Conservation (phyloP, 2,797 vertebrate genomes). For the Danio choprae region DNA sequence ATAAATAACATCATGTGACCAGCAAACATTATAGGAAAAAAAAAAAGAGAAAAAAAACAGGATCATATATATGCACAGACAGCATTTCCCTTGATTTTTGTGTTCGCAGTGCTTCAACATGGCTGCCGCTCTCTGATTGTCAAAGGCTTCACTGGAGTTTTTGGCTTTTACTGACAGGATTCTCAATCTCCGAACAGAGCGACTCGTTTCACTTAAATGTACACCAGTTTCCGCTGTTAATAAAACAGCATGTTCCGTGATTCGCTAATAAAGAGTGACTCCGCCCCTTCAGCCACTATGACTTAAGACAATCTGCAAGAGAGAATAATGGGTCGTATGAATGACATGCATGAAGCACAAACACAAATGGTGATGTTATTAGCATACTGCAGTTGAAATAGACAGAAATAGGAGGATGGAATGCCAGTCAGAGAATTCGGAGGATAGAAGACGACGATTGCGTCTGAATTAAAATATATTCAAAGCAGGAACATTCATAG, state of each 20-base stretch:
- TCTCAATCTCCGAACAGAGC: slow-evolving; percentile 62
- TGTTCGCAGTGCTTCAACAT: slow-evolving; percentile 66
- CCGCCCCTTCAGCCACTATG: slow-evolving; percentile 90
- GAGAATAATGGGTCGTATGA: slow-evolving; percentile 86
- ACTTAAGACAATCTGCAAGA: slow-evolving; percentile 96
- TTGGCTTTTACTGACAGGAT: slow-evolving; percentile 54
- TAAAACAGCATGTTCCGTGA: slow-evolving; percentile 70
- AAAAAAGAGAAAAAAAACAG: slow-evolving; percentile 46
- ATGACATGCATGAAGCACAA: slow-evolving; percentile 81
- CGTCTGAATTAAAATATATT: background rate
- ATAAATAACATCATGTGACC: slow-evolving; percentile 47
- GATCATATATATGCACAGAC: slow-evolving; percentile 43
- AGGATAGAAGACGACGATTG: background rate
- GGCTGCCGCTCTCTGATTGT: slow-evolving; percentile 71
- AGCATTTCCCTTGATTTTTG: slow-evolving; percentile 65
- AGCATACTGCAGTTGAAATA: background rate
- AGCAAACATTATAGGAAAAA: slow-evolving; percentile 19
- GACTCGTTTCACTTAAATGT: slow-evolving; percentile 67
- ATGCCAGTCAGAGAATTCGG: slow-evolving; percentile 7
- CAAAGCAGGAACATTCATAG: background rate
- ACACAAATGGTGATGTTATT: slow-evolving; percentile 61
- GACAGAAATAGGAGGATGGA: background rate
- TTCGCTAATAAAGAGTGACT: slow-evolving; percentile 77
- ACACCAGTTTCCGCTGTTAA: slow-evolving; percentile 70
- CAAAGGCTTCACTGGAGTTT: slow-evolving; percentile 66